Evolutionary conservation across 1,140 invertebrate genomes (phyloP), one percentile per base, ranked within the genome.

Genomic region (Dreissena polymorpha): DNA sequence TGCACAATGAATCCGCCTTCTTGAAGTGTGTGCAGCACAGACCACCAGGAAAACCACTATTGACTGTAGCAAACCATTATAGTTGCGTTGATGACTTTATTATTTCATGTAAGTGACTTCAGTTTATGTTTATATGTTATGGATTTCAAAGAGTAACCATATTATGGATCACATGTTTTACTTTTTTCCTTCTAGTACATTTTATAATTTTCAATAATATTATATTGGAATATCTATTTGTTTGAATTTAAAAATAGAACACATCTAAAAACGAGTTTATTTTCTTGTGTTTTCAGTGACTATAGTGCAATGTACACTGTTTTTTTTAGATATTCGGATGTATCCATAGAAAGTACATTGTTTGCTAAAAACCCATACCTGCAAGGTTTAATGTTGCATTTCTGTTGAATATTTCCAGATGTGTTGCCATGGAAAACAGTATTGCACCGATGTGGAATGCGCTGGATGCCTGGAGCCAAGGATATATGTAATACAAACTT

Each of bases 351-450:
- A 39, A 39, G 2, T 2, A 8, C 39, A 39, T 39, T 2, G 39
- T 39, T 39, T 39, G 39, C 39, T 39, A 5, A 39, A 39, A 5
- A 39, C 39, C 2, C 39, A 39, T 39, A 39, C 39, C 3, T 8
- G 39, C 39, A 39, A 39, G 8, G 39, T 39, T 39, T 39, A 39
- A 39, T 39, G 39, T 39, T 39, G 3, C 39, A 39, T 39, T 39
- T 39, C 39, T 8, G 8, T 39, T 39, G 39, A 39, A 39, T 39
- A 39, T 51, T 67, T 67, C 13, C 25, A 76, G 74, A 65, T 53
- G 53, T 67, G 74, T 49, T 76, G 63, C 60, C 74, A 50, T 76
- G 74, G 74, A 76, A 76, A 67, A 49, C 25, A 18, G 18, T 76
- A n/a, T 14, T 18, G 27, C 21, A 76, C 10, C 50, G 74, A 21